Evolutionary conservation across 64 coral and sea anemone genomes (phyloP), one percentile per base, ranked within the genome.

Genomic region (Hydrozoanthus tunicans): DNA sequence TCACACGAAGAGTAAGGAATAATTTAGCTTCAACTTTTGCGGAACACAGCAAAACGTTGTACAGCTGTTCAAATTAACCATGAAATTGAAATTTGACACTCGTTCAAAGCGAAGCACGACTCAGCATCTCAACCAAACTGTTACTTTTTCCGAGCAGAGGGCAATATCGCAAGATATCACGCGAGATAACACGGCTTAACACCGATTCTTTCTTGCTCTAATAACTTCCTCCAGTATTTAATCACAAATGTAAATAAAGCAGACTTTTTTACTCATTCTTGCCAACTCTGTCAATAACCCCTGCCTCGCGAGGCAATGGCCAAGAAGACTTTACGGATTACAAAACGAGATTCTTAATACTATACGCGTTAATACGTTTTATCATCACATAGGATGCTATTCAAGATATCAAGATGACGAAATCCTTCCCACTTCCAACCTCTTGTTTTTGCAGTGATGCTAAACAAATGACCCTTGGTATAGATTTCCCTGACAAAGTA

Each of bases 141-240:
- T 88, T 88, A 88, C 84, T 73, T 88, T 88, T 75, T 11, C 13
- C 24, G 11, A 88, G 69, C 60, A 61, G 84, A 72, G 24, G 23
- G 69, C 84, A 88, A 88, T 88, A 88, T 88, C 56, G 54, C 24
- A 11, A 58, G 84, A 88, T 88, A 88, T 88, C 84, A 88, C 84
- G 68, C 84, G 84, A 74, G 84, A 88, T 74, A 88, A 88, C 84
- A 74, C 55, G 55, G 84, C 15, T 88, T 75, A 74, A 88, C 84
- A 88, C 68, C 69, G 55, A 70, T 70, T 61, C 68, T 20, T 56
- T 75, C 69, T 5, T 27, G 69, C 84, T 55, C 25, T 88, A 88
- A 88, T 88, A 53, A 88, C 84, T 88, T 88, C 84, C 84, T 75
- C 68, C 56, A 88, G 69, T 70, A 73, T 88, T 74, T 75, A 88